Percentiles rank a stretch among this genome's conserved stretches.
Conservation (phyloP, 2,113 vertebrate species). For the Pterocles gutturalis region DNA sequence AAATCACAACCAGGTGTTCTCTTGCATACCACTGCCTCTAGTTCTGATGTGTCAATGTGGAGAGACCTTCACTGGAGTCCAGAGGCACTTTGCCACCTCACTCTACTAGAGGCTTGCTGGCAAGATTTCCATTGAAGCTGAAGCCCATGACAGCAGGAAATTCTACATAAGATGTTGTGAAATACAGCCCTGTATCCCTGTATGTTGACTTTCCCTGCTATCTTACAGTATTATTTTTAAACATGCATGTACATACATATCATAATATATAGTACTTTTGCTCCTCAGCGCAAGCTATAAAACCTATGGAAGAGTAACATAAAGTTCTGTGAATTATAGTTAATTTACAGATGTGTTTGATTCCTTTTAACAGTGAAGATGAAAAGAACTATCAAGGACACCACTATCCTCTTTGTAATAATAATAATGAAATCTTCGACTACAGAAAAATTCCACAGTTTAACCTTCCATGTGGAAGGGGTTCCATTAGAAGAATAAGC, state of each 20-base stretch:
- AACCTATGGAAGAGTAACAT: background rate
- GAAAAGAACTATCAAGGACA: conserved; percentile 67
- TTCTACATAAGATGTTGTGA: background rate
- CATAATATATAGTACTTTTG: background rate
- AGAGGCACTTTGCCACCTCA: background rate
- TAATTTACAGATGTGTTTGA: conserved; percentile 50
- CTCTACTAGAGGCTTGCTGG: background rate
- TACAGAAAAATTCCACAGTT: conserved; percentile 9
- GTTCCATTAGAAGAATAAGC: conserved; percentile 31
- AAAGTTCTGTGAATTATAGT: conserved; percentile 55
- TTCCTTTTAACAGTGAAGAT: conserved; percentile 52
- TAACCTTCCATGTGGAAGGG: conserved; percentile 25
- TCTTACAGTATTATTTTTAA: conserved; percentile 53
- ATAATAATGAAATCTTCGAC: conserved; percentile 20
- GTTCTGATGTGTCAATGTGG: background rate
- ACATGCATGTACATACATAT: background rate
- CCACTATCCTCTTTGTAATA: background rate
- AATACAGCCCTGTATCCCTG: background rate
- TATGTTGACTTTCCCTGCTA: conserved; percentile 27
- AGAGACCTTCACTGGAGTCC: background rate
- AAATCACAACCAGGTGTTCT: background rate
- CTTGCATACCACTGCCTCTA: background rate
- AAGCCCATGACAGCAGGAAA: conserved; percentile 12
- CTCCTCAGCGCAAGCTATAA: conserved; percentile 34
- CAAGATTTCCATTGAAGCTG: background rate